A percentile compares a stretch with the other conserved stretches of the same genome.
Evolutionary conservation across 2,113 vertebrate genomes (phyloP).

Genomic region (Verasper variegatus): DNA sequence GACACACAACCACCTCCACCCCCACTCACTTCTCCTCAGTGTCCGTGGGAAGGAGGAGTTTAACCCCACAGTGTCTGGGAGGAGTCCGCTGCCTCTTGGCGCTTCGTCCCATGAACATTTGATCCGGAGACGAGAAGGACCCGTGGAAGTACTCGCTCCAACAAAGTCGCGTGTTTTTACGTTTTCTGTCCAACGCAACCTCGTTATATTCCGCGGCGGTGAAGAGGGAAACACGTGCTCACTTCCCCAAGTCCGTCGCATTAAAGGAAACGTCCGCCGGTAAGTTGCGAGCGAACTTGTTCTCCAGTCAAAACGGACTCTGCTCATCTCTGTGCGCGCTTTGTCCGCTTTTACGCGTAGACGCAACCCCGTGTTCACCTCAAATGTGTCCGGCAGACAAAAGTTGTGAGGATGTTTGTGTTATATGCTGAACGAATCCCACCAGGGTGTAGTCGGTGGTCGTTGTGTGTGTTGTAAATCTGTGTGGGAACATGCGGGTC

Average conservation of each 20-base stretch:
- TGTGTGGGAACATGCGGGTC: too few relatives aligned
- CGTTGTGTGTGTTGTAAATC: too few relatives aligned
- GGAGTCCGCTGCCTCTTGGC: conserved; percentile 67
- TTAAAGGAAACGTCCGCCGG: conserved; percentile 46
- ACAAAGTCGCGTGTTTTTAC: neutral
- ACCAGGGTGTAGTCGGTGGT: neutral
- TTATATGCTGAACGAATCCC: neutral
- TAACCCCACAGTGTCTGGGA: conserved; percentile 77
- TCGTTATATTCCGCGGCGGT: neutral
- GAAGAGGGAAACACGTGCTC: neutral
- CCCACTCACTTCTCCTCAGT: neutral
- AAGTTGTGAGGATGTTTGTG: neutral
- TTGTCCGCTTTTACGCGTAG: neutral
- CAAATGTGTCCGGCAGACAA: neutral
- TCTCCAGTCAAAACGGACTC: neutral
- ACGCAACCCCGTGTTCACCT: neutral
- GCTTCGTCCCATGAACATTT: conserved; percentile 57
- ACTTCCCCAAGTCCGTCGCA: neutral
- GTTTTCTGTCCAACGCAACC: neutral
- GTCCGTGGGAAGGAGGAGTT: conserved; percentile 73
- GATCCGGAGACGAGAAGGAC: conserved; percentile 19
- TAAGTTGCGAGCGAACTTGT: conserved; percentile 73
- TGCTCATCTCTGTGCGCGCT: neutral
- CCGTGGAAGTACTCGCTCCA: conserved; percentile 19
- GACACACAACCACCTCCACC: neutral